Percentiles rank a stretch among this genome's conserved stretches.
phyloP scores from a whole-genome alignment of 2,797 vertebrate species.

The Parauchenoglanis ngamensis region DNA sequence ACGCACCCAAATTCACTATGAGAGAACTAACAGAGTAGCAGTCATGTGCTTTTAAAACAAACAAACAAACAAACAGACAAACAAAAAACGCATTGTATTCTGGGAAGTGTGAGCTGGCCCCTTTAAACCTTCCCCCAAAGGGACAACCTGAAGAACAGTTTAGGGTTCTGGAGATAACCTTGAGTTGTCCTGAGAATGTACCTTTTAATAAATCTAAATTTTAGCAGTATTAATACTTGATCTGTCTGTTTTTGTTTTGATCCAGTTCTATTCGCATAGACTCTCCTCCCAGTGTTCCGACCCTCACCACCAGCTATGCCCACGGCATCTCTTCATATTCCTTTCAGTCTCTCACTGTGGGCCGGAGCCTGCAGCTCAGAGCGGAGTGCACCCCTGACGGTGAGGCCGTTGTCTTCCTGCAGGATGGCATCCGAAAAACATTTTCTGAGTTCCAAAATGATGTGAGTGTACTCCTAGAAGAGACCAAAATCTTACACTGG shows the following conservation, averaged over 20 bases:
- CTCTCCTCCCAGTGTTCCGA: constrained; percentile 55
- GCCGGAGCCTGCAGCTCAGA: constrained; percentile 71
- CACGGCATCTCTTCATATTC: constrained; percentile 69
- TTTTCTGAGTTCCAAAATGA: constrained; percentile 87
- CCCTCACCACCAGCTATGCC: constrained; percentile 80
- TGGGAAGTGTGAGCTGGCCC: too few species aligned
- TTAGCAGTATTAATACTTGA: neutral
- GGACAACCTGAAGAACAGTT: neutral
- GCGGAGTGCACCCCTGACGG: constrained; percentile 74
- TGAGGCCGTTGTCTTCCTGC: constrained; percentile 78
- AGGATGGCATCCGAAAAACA: constrained; percentile 79
- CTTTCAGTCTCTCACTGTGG: constrained; percentile 74
- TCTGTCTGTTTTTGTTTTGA: neutral
- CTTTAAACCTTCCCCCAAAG: neutral
- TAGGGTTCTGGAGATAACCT: too few species aligned
- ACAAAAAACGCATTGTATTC: too few species aligned
- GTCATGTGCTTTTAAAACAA: too few species aligned
- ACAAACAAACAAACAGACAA: too few species aligned
- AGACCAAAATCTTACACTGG: neutral
- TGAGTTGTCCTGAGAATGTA: neutral
- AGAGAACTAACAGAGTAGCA: too few species aligned
- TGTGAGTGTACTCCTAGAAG: constrained; percentile 70
- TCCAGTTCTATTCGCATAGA: constrained; percentile 75
- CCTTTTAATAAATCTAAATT: neutral
- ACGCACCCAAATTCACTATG: too few species aligned